A percentile compares a stretch with the other conserved stretches of the same genome.
These are phyloP conservation scores for Anthrax anthrax DNA, from an alignment of 2,888 invertebrate genomes.

Conservation along the genomic window DNA sequence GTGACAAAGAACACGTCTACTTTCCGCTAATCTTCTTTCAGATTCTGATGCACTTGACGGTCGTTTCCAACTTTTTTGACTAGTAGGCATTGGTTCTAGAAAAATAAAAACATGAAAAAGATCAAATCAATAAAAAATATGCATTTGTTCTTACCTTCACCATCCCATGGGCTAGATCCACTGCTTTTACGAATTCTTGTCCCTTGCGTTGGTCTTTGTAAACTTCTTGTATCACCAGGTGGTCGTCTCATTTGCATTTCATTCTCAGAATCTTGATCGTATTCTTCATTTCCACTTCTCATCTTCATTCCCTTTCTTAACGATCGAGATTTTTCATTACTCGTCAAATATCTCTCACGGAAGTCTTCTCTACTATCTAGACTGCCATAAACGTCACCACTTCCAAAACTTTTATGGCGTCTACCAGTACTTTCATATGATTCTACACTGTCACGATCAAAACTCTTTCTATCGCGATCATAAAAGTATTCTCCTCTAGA, in stretches of 20 bases:
- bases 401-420: conserved; percentile 31
- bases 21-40: conserved; percentile 31
- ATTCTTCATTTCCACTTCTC: conserved; percentile 35
- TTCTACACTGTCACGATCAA: conserved; percentile 33
- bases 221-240: conserved; percentile 22
- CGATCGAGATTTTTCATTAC: conserved; percentile 26
- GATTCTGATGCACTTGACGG: conserved; percentile 44
- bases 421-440: conserved; percentile 31
- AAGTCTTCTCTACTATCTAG: conserved; percentile 33
- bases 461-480: conserved; percentile 31
- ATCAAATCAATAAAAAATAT: too few species aligned
- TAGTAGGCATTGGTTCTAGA: conserved; percentile 21
- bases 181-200: conserved; percentile 30
- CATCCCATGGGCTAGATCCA: conserved; percentile 42
- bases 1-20: conserved; percentile 23
- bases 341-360: conserved; percentile 27
- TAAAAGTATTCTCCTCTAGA: conserved; percentile 27
- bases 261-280: conserved; percentile 38
- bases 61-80: conserved; percentile 38
- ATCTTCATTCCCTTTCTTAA: conserved; percentile 29
- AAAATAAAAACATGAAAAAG: too few species aligned
- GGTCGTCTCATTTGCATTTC: conserved; percentile 27
- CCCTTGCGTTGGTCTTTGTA: conserved; percentile 23
- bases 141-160: conserved; percentile 29
- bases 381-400: conserved; percentile 33